Evolutionary conservation across 1,140 invertebrate genomes (phyloP).

Genomic region (Gryon sp.): DNA sequence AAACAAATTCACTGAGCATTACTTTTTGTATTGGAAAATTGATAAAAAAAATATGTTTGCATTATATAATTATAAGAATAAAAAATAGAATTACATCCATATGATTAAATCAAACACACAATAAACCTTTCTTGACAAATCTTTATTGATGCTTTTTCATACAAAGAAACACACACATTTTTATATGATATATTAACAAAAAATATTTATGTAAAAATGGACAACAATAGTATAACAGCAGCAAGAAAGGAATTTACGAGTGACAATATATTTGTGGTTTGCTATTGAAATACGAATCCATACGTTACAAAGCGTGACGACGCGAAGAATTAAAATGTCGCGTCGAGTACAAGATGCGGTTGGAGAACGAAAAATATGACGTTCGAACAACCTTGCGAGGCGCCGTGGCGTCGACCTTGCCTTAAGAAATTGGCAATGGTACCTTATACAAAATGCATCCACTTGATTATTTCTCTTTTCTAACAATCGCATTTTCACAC

Average conservation of each 20-base stretch:
- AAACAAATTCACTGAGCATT: no score
- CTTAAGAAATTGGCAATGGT: constrained; percentile 57
- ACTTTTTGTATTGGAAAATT: no score
- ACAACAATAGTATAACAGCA: background rate
- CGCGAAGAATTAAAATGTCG: constrained; percentile 54
- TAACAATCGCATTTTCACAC: background rate
- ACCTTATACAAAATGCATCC: constrained; percentile 53
- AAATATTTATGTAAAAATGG: no score
- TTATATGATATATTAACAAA: no score
- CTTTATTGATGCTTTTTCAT: no score
- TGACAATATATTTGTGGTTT: constrained; percentile 1
- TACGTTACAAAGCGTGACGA: constrained; percentile 45
- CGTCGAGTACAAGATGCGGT: constrained; percentile 36
- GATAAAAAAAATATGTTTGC: no score
- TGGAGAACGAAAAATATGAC: constrained; percentile 62
- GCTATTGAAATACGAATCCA: constrained; percentile 10
- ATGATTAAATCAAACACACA: no score
- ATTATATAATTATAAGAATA: no score
- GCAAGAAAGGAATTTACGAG: constrained; percentile 9
- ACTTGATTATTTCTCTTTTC: no score
- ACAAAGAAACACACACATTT: no score
- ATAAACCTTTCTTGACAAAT: no score
- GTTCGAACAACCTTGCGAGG: constrained; percentile 63
- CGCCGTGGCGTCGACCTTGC: constrained; percentile 73
- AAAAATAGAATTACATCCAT: no score